Percentiles rank a stretch among this genome's conserved stretches.
phyloP scores from a whole-genome alignment of 2,888 invertebrate species.

The Philaethria dido region DNA sequence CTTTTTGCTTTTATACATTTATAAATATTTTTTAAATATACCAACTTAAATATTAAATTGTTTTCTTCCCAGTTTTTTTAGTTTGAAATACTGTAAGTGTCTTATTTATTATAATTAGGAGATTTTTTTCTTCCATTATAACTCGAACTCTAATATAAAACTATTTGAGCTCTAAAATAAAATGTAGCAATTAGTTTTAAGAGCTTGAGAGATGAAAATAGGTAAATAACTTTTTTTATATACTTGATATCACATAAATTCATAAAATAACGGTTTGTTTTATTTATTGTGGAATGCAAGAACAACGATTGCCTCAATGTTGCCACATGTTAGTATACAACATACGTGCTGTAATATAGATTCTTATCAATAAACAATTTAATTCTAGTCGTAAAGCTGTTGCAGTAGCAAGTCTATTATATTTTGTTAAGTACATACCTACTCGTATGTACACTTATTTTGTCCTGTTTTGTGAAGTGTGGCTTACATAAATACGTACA shows the following conservation, averaged over 20 bases:
- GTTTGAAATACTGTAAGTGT: too few relatives aligned
- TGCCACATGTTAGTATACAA: conserved; percentile 31
- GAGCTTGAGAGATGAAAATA: too few relatives aligned
- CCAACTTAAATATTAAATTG: too few relatives aligned
- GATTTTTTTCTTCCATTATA: too few relatives aligned
- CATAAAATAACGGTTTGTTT: conserved; percentile 2
- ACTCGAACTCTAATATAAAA: too few relatives aligned
- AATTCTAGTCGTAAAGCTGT: conserved; percentile 36
- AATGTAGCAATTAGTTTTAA: too few relatives aligned
- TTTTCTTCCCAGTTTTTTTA: too few relatives aligned
- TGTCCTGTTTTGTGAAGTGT: background rate
- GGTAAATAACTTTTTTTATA: background rate
- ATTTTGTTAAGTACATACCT: conserved; percentile 19
- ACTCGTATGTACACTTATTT: background rate
- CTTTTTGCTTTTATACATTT: too few relatives aligned
- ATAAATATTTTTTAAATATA: too few relatives aligned
- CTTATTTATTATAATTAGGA: too few relatives aligned
- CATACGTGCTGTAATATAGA: conserved; percentile 40
- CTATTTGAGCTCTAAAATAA: too few relatives aligned
- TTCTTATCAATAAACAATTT: conserved; percentile 40
- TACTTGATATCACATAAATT: background rate
- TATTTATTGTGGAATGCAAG: conserved; percentile 31
- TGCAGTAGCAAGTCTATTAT: conserved; percentile 21
- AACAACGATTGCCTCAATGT: conserved; percentile 26
- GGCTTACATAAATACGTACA: background rate